These are phyloP conservation scores for Pelobates fuscus DNA, from an alignment of 2,113 vertebrate species.

Conservation along the genomic window DNA sequence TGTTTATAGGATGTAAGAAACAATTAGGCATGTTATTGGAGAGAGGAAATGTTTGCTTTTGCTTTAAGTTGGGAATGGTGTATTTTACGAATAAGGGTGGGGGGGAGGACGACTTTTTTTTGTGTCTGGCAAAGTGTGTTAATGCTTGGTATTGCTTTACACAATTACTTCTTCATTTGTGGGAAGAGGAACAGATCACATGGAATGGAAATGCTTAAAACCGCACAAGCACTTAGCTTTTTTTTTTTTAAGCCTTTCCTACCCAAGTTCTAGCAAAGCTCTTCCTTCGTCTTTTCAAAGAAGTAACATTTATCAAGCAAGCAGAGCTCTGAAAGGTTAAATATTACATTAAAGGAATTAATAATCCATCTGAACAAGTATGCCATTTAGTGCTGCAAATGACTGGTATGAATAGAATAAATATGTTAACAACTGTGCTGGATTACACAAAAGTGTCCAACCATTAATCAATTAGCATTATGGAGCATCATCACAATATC, in stretches of 20 bases:
- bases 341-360: slow-evolving; percentile 34
- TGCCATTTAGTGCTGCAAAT: slow-evolving; percentile 15
- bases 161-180: slow-evolving; percentile 16
- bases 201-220: not conserved
- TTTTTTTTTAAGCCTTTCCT: not conserved
- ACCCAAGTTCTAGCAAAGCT: not conserved
- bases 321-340: slow-evolving; percentile 15
- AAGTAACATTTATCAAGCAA: not conserved
- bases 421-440: slow-evolving; percentile 42
- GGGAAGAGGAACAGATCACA: not conserved
- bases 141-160: not conserved
- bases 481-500: slow-evolving; percentile 28
- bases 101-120: no score
- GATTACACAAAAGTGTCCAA: slow-evolving; percentile 38
- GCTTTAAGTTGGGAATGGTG: no score
- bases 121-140: not conserved
- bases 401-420: slow-evolving; percentile 38
- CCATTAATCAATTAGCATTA: slow-evolving; percentile 49
- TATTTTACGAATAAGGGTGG: no score
- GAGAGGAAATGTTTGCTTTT: no score
- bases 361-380: slow-evolving; percentile 19
- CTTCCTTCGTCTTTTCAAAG: not conserved
- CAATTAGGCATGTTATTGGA: no score
- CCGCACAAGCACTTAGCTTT: not conserved
- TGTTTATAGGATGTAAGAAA: no score